Evolutionary conservation across 2,888 invertebrate species (phyloP).

Genomic region (Resseliella maxima): DNA sequence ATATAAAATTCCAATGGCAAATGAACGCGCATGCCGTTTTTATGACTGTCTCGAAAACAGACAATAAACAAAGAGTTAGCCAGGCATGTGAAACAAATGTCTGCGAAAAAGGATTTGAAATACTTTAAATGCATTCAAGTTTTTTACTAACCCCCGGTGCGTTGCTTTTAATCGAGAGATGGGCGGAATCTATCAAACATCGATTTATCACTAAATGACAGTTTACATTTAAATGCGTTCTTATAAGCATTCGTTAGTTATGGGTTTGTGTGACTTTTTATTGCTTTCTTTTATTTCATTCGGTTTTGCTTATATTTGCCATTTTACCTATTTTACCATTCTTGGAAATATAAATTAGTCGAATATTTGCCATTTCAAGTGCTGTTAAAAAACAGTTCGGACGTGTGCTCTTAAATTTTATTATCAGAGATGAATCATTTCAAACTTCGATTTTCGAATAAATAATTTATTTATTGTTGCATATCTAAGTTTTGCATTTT

Average conservation of each 20-base stretch:
- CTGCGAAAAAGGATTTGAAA: neutral
- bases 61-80: slow-evolving; percentile 24
- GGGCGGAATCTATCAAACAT: slow-evolving; percentile 28
- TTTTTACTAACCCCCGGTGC: neutral
- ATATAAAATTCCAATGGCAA: slow-evolving; percentile 15
- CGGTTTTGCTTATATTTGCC: neutral
- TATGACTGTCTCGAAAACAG: neutral
- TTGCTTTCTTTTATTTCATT: neutral
- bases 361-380: slow-evolving; percentile 51
- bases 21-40: neutral
- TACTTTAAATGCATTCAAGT: neutral
- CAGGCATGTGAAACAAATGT: neutral
- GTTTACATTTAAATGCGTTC: slow-evolving; percentile 47
- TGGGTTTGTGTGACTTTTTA: neutral
- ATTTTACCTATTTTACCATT: slow-evolving; percentile 28
- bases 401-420: slow-evolving; percentile 34
- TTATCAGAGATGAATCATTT: slow-evolving; percentile 34
- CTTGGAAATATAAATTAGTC: slow-evolving; percentile 46
- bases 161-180: neutral
- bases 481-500: too few species aligned
- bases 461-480: too few species aligned
- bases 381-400: neutral
- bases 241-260: neutral
- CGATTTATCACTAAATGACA: slow-evolving; percentile 53
- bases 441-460: neutral